Evolutionary conservation across 2,888 invertebrate species (phyloP).

Genomic region (Conus canariensis): DNA sequence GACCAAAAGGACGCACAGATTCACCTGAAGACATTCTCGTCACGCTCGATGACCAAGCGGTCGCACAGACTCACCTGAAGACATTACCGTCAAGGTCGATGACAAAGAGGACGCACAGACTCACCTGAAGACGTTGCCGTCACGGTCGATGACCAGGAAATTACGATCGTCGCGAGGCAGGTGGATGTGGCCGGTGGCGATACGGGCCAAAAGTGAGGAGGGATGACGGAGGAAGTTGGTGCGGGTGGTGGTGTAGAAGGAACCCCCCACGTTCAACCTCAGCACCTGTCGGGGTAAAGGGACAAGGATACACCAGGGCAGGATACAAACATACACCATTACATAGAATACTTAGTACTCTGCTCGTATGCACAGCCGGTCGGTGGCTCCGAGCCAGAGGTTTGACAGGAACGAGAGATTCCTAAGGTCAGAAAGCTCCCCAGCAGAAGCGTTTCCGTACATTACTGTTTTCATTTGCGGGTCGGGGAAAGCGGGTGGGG

Average conservation of each 20-base stretch:
- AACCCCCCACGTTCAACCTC: constrained; percentile 68
- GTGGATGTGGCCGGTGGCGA: constrained; percentile 50
- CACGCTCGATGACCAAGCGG: constrained; percentile 60
- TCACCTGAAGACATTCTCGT: constrained; percentile 61
- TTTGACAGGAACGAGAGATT: no score
- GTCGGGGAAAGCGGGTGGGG: no score
- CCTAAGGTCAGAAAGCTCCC: no score
- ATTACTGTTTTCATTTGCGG: no score
- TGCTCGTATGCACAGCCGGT: no score
- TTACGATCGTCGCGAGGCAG: constrained; percentile 67
- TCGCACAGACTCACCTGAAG: not conserved
- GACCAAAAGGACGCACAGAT: no score
- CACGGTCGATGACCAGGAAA: constrained; percentile 62
- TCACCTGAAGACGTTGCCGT: constrained; percentile 62
- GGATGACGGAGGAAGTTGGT: constrained; percentile 58
- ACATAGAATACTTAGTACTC: no score
- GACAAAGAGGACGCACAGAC: not conserved
- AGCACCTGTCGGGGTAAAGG: constrained; percentile 46
- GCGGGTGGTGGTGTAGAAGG: constrained; percentile 66
- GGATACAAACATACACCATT: no score
- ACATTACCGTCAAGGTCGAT: not conserved
- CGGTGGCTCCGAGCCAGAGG: no score
- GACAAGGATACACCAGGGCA: not conserved
- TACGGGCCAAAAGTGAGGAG: constrained; percentile 61
- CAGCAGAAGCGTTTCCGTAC: no score